Percentiles rank a stretch among this genome's conserved stretches.
These are phyloP conservation scores for Paradoxurus hermaphroditus DNA, from an alignment of 2,113 vertebrate species.

Conservation along the genomic window DNA sequence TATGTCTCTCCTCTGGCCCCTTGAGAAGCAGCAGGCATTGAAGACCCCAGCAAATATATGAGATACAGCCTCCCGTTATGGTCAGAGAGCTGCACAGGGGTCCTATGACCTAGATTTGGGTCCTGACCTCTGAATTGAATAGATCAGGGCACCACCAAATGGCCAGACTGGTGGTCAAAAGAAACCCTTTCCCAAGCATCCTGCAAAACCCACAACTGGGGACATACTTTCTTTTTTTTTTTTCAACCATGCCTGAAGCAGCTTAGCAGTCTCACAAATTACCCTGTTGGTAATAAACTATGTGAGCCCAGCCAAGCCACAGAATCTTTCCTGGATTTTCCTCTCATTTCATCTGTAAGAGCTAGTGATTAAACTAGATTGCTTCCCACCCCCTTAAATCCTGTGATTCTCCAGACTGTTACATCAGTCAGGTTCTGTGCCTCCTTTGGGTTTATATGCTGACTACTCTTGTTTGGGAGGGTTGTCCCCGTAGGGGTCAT, in stretches of 20 bases:
- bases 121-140: not conserved
- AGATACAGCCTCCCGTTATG: fast-evolving
- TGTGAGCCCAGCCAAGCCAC: not conserved
- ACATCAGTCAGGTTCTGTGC: not conserved
- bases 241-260: not conserved
- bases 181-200: not conserved
- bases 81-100: not conserved
- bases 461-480: not conserved
- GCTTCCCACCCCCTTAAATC: not conserved
- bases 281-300: not conserved
- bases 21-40: not conserved
- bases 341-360: not conserved
- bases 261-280: not conserved
- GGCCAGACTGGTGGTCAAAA: not conserved
- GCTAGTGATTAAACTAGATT: not conserved
- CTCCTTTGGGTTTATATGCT: not conserved
- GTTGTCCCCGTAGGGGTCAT: not conserved
- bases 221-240: not conserved
- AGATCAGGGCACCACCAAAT: not conserved
- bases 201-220: not conserved
- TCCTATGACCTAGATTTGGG: not conserved
- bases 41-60: not conserved
- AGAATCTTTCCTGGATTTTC: not conserved
- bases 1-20: not conserved
- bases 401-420: not conserved